phyloP scores from a whole-genome alignment of 1,140 invertebrate species.

The Magallana gigas region DNA sequence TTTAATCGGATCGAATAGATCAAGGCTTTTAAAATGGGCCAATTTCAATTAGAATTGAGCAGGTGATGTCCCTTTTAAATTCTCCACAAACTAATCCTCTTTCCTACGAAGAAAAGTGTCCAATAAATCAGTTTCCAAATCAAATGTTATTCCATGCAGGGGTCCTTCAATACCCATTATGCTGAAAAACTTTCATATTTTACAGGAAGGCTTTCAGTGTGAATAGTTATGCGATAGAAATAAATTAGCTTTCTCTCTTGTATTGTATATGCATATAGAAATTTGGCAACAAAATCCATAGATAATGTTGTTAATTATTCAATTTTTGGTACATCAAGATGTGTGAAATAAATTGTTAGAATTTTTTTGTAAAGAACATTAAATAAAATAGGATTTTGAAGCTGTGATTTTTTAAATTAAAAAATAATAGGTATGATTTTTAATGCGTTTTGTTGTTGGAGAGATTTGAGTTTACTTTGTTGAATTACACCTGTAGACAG shows the following conservation, averaged over 20 bases:
- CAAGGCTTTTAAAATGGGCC: neutral
- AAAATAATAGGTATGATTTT: too few relatives aligned
- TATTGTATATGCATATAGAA: neutral
- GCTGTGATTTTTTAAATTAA: too few relatives aligned
- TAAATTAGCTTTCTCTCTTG: neutral
- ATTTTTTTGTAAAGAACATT: too few relatives aligned
- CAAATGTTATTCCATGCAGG: neutral
- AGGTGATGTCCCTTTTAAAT: conserved; percentile 29
- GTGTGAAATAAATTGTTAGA: too few relatives aligned
- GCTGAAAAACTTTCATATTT: neutral
- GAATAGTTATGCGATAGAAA: neutral
- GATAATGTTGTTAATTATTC: too few relatives aligned
- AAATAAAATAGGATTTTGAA: too few relatives aligned
- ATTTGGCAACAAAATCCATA: neutral
- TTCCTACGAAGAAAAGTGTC: neutral
- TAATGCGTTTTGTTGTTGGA: neutral
- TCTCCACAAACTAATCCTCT: neutral
- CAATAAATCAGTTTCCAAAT: neutral
- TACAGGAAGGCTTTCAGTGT: neutral
- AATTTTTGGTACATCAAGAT: too few relatives aligned
- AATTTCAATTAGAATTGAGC: conserved; percentile 12
- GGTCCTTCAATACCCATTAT: neutral
- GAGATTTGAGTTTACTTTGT: neutral
- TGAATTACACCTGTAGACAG: too few relatives aligned
- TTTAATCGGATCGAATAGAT: neutral